These are phyloP conservation scores for Elymnias hypermnestra DNA, from an alignment of 1,140 invertebrate genomes.

Conservation along the genomic window DNA sequence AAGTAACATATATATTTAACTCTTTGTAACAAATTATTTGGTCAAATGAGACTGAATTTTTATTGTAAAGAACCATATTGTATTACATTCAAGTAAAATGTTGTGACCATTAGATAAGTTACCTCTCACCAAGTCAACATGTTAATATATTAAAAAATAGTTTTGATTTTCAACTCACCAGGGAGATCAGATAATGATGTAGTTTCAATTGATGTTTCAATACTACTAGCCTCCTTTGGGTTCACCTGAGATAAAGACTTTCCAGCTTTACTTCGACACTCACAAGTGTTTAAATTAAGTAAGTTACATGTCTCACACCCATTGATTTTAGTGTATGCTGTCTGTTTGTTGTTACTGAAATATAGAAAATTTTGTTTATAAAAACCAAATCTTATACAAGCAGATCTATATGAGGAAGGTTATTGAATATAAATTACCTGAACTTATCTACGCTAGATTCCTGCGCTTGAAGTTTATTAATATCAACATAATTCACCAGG, in stretches of 20 bases:
- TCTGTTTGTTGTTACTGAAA: slow-evolving; percentile 18
- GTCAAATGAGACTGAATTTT: no score
- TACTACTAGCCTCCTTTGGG: slow-evolving; percentile 16
- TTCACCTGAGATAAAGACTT: slow-evolving; percentile 12
- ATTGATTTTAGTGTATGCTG: slow-evolving; percentile 1
- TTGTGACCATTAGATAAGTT: no score
- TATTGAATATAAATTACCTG: slow-evolving; percentile 26
- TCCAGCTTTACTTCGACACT: slow-evolving; percentile 28
- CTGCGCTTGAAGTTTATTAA: slow-evolving; percentile 39
- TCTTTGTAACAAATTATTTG: no score
- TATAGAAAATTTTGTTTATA: no score
- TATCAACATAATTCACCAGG: slow-evolving; percentile 46
- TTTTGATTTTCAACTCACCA: no score
- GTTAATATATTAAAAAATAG: no score
- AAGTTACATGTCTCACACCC: slow-evolving; percentile 40
- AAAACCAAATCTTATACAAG: no score
- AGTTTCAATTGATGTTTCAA: slow-evolving; percentile 41
- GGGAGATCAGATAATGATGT: slow-evolving; percentile 55
- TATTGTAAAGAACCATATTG: no score
- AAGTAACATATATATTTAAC: no score
- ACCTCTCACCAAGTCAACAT: no score
- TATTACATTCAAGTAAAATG: no score
- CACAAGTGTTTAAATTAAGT: slow-evolving; percentile 29
- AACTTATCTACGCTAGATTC: slow-evolving; percentile 28
- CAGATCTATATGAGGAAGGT: no score